A percentile compares a stretch with the other conserved stretches of the same genome.
Conservation (phyloP, 2,113 vertebrate species). For the Paraplagusia blochii region DNA sequence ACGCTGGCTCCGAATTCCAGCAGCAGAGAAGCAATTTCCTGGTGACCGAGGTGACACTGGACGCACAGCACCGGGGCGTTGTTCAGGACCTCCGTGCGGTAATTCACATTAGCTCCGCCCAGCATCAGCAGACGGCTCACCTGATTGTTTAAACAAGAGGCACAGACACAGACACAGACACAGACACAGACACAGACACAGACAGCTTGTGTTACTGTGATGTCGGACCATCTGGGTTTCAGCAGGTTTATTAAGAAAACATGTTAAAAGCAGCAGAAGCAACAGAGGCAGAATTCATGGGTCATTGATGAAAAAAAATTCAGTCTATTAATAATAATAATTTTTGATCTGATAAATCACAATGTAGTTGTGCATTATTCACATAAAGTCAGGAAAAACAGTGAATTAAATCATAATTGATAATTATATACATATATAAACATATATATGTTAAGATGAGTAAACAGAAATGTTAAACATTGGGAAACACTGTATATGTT, state of each 20-base stretch:
- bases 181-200: constrained; percentile 15
- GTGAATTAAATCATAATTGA: constrained; percentile 4
- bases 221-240: neutral
- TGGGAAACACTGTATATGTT: no score
- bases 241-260: neutral
- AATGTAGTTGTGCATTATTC: no score
- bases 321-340: no score
- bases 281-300: neutral
- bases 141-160: constrained; percentile 61
- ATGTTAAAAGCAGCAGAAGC: neutral
- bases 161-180: constrained; percentile 15
- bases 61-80: constrained; percentile 93
- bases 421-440: no score
- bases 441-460: no score
- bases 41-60: constrained; percentile 92
- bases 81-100: constrained; percentile 92
- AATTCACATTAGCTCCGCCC: constrained; percentile 93
- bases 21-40: constrained; percentile 86
- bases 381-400: neutral
- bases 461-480: no score
- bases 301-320: neutral
- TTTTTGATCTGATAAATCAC: no score
- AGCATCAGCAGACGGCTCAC: constrained; percentile 96
- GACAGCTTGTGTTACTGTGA: constrained; percentile 2
- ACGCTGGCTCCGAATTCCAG: constrained; percentile 88